Percentiles rank a stretch among this genome's conserved stretches.
Evolutionary conservation across 2,888 invertebrate species (phyloP).

Genomic region (Callosobruchus maculatus): DNA sequence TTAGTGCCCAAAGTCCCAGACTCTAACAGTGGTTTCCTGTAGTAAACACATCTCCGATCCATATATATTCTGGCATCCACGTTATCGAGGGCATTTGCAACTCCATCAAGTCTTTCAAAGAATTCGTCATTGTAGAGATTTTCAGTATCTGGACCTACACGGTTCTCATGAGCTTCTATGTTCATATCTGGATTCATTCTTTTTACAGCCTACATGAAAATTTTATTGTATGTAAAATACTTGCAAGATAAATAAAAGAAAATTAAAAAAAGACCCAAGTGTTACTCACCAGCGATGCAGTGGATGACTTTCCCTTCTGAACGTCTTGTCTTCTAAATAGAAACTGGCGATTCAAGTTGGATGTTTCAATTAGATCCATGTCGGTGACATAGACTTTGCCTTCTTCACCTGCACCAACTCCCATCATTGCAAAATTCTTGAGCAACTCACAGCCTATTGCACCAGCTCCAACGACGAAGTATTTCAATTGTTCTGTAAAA

Average conservation of each 20-base stretch:
- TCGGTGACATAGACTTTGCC: constrained; percentile 90
- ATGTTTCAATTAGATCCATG: constrained; percentile 99
- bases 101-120: constrained; percentile 89
- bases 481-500: constrained; percentile 61
- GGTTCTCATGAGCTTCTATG: constrained; percentile 76
- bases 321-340: constrained; percentile 94
- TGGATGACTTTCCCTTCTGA: constrained; percentile 84
- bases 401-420: constrained; percentile 63
- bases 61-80: constrained; percentile 97
- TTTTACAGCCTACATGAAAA: constrained; percentile 62
- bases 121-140: constrained; percentile 90
- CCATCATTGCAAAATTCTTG: constrained; percentile 99
- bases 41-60: constrained; percentile 97
- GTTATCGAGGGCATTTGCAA: constrained; percentile 97
- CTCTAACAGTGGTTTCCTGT: constrained; percentile 92
- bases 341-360: constrained; percentile 98
- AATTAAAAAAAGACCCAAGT: too few species aligned
- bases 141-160: constrained; percentile 95
- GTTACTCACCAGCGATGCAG: constrained; percentile 70
- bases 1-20: constrained; percentile 99
- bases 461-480: constrained; percentile 82
- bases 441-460: constrained; percentile 95
- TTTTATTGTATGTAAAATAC: too few species aligned
- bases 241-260: too few species aligned
- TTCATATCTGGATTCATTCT: constrained; percentile 80